phyloP scores from a whole-genome alignment of 2,797 vertebrate species.

The Natrix natrix region DNA sequence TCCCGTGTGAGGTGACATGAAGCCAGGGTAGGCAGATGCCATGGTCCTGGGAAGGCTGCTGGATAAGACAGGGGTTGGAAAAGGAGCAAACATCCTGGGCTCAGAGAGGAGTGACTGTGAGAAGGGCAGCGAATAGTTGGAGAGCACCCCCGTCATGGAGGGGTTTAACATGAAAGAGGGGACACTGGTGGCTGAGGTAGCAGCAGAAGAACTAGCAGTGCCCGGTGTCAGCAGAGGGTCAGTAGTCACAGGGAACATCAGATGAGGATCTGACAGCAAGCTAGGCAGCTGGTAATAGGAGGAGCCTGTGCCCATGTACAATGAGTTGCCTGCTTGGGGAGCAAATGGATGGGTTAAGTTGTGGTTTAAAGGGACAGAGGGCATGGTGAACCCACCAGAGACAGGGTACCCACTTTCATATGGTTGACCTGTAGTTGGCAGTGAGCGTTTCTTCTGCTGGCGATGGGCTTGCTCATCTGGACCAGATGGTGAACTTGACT shows the following conservation, averaged over 20 bases:
- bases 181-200: slow-evolving; percentile 84
- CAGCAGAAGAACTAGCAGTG: slow-evolving; percentile 81
- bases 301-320: slow-evolving; percentile 84
- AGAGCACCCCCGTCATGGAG: slow-evolving; percentile 86
- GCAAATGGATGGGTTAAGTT: slow-evolving; percentile 85
- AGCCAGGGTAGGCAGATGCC: slow-evolving; percentile 77
- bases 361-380: slow-evolving; percentile 88
- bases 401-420: slow-evolving; percentile 80
- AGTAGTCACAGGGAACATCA: slow-evolving; percentile 88
- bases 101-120: slow-evolving; percentile 88
- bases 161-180: slow-evolving; percentile 91
- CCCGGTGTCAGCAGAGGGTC: slow-evolving; percentile 83
- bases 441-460: slow-evolving; percentile 78
- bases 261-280: slow-evolving; percentile 89
- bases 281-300: slow-evolving; percentile 89
- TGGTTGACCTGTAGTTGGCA: slow-evolving; percentile 72
- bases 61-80: slow-evolving; percentile 79
- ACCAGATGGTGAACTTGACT: slow-evolving; percentile 71
- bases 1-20: slow-evolving; percentile 75
- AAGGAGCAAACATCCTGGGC: slow-evolving; percentile 88
- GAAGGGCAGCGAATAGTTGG: slow-evolving; percentile 88
- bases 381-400: slow-evolving; percentile 81
- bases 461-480: slow-evolving; percentile 77
- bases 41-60: slow-evolving; percentile 80
- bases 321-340: slow-evolving; percentile 85